Evolutionary conservation across 1,140 invertebrate genomes (phyloP).

Genomic region (Bicyclus anynana): DNA sequence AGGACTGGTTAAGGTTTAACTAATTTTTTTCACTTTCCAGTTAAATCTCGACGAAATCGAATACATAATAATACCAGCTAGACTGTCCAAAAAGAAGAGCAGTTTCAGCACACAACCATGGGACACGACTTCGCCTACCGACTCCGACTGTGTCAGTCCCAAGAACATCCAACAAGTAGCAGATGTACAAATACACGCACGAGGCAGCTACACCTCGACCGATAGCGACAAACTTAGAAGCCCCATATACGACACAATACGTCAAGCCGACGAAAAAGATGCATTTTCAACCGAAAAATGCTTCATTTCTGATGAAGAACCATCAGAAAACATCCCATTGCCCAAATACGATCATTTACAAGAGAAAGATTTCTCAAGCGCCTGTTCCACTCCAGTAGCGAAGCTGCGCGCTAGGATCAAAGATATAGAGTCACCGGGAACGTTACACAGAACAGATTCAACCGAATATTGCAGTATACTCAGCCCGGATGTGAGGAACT

Average conservation of each 20-base stretch:
- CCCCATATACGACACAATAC: constrained; percentile 48
- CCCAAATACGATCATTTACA: constrained; percentile 41
- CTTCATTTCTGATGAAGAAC: constrained; percentile 44
- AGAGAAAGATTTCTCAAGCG: constrained; percentile 52
- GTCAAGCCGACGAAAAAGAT: constrained; percentile 28
- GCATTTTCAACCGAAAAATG: constrained; percentile 41
- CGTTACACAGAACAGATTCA: constrained; percentile 67
- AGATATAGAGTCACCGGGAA: constrained; percentile 51
- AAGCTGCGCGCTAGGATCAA: constrained; percentile 50
- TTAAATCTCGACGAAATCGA: constrained; percentile 50
- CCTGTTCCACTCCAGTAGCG: constrained; percentile 59
- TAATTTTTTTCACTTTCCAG: constrained; percentile 35
- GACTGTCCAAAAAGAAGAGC: constrained; percentile 42
- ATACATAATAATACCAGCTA: constrained; percentile 57
- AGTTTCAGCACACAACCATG: constrained; percentile 43
- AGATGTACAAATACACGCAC: constrained; percentile 44
- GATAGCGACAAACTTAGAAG: constrained; percentile 44
- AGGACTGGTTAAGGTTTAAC: too few relatives aligned
- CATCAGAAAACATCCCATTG: constrained; percentile 5
- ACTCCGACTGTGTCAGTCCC: constrained; percentile 51
- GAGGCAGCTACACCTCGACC: constrained; percentile 30
- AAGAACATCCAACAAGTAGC: constrained; percentile 45
- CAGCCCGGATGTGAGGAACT: constrained; percentile 52
- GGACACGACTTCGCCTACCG: constrained; percentile 49
- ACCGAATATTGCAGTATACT: constrained; percentile 73